Evolutionary conservation across 2,797 vertebrate species (phyloP).

Genomic region (Kryptolebias ocellatus): DNA sequence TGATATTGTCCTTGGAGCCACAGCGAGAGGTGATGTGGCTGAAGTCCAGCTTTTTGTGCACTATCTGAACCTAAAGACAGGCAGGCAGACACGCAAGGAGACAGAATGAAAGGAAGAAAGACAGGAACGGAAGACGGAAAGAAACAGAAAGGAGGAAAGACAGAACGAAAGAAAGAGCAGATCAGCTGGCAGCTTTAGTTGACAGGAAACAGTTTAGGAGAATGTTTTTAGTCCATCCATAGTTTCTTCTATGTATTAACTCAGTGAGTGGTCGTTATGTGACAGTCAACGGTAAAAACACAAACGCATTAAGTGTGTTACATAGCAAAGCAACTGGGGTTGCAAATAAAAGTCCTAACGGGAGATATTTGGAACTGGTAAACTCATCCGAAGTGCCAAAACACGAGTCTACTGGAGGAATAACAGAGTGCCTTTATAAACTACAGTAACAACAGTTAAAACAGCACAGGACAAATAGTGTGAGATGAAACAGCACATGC

Average conservation of each 20-base stretch:
- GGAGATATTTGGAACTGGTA: slow-evolving; percentile 14
- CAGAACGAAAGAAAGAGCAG: slow-evolving; percentile 60
- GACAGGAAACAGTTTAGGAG: slow-evolving; percentile 70
- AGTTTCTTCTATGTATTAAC: slow-evolving; percentile 4
- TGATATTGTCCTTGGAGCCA: slow-evolving; percentile 99
- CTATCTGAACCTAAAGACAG: slow-evolving; percentile 96
- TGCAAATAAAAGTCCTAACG: slow-evolving; percentile 21
- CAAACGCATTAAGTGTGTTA: slow-evolving; percentile 14
- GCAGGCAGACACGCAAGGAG: slow-evolving; percentile 65
- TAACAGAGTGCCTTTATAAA: slow-evolving; percentile 61
- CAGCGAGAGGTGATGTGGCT: slow-evolving; percentile 99
- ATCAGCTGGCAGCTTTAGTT: slow-evolving; percentile 67
- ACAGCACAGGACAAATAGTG: slow-evolving; percentile 45
- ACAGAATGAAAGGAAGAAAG: slow-evolving; percentile 24
- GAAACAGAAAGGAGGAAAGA: slow-evolving; percentile 6
- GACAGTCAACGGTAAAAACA: neutral
- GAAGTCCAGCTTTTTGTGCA: slow-evolving; percentile 99
- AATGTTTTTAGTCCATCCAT: slow-evolving; percentile 55
- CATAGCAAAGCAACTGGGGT: slow-evolving; percentile 16
- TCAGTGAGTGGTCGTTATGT: slow-evolving; percentile 13
- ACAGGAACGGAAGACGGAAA: neutral
- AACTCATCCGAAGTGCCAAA: slow-evolving; percentile 9
- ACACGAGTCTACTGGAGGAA: slow-evolving; percentile 36
- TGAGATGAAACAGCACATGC: slow-evolving; percentile 59
- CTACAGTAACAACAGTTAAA: slow-evolving; percentile 39